Base-by-base conservation (phyloP, 2,888 invertebrate species). In the Endotricha flammealis region DNA sequence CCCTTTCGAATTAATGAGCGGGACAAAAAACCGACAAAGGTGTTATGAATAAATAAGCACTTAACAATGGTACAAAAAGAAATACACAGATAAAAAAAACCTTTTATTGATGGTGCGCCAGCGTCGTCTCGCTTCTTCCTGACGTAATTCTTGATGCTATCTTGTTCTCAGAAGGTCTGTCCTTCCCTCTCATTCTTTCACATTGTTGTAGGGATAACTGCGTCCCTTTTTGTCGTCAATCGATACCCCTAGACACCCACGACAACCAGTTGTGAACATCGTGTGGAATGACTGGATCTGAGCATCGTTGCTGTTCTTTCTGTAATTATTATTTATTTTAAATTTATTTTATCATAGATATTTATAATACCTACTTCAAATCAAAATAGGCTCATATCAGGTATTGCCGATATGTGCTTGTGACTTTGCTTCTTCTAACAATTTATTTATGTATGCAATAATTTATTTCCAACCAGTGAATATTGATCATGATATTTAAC, bases 31-130 rank as follows among this genome's bases (percentile, higher is more conserved):
- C 78, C 79, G 74, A 80, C 79, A 82, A 83, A 85, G 78, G 80
- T 81, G 81, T 81, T 79, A 79, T 79, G 77, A 82, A 82, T 82
- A 80, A 76, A 75, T 73, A 75, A 73, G 60, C 67, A 69, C 69
- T 71, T 64, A 69, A 69, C 67, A 72, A 70, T 65, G 49, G 42
- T 47, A 51, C 59, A 57, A 64, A 66, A 62, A 32, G 24, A 34
- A 34, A 20, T n/a, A 54, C 55, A 39, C 38, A 32, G 44, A 49
- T 52, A 51, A 56, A 68, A 60, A 57, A 64, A 64, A 58, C 42
- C 43, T 51, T 69, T 72, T 78, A 75, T 80, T 75, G 72, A 76
- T 65, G 66, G 59, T 74, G 72, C 76, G 75, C 72, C 73, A 59
- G 67, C 65, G 76, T 62, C 57, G 57, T 75, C 77, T 70, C 74